phyloP scores from a whole-genome alignment of 2,888 invertebrate genomes.

The Orthosia cruda region DNA sequence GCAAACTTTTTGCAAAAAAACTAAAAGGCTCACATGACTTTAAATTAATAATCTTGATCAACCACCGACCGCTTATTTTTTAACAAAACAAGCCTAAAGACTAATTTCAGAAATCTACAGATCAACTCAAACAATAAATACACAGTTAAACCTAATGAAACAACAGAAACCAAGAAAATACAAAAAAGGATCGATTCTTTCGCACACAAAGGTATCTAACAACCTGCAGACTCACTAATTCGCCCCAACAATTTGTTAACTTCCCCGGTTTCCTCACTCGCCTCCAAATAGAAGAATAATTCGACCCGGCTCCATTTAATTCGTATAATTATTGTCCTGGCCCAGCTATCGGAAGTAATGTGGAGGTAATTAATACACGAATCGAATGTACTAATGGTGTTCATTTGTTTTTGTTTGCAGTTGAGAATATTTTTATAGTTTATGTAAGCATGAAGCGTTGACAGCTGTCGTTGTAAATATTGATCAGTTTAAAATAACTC shows the following conservation, averaged over 20 bases:
- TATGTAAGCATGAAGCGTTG: background rate
- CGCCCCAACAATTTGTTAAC: conserved; percentile 63
- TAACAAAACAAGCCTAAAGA: background rate
- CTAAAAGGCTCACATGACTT: background rate
- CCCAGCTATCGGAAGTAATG: conserved; percentile 37
- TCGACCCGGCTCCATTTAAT: conserved; percentile 57
- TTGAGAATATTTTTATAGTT: conserved; percentile 11
- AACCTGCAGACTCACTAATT: conserved; percentile 49
- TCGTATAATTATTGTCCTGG: conserved; percentile 61
- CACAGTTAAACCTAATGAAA: conserved; percentile 17
- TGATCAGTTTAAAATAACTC: background rate
- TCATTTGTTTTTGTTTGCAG: conserved; percentile 33
- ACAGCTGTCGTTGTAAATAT: conserved; percentile 7
- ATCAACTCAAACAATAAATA: background rate
- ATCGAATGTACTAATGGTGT: conserved; percentile 42
- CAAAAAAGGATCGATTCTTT: conserved; percentile 35
- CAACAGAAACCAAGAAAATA: conserved; percentile 1
- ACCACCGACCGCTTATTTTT: too few relatives aligned
- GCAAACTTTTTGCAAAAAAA: background rate
- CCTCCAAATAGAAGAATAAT: conserved; percentile 56
- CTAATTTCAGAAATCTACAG: background rate
- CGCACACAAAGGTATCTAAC: conserved; percentile 47
- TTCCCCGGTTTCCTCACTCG: conserved; percentile 41
- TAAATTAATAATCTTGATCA: background rate
- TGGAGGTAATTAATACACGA: conserved; percentile 59